Evolutionary conservation across 2,113 vertebrate species (phyloP).

Genomic region (Ginglymostoma cirratum): DNA sequence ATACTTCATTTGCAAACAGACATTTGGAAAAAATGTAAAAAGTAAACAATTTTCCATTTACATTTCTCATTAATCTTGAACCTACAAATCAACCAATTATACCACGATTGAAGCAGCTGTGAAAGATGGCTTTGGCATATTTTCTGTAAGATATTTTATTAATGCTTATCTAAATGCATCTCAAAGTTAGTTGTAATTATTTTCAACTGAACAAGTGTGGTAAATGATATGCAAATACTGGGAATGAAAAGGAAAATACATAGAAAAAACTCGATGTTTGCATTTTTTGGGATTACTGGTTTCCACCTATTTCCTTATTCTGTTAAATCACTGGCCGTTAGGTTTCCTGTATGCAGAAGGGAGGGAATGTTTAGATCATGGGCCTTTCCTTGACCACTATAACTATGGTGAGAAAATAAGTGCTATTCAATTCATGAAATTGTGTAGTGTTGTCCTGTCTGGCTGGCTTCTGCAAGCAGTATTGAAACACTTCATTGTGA

Average conservation of each 20-base stretch:
- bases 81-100: background rate
- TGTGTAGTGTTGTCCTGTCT: background rate
- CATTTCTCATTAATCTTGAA: background rate
- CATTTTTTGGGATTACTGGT: background rate
- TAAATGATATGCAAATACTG: background rate
- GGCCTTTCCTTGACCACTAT: background rate
- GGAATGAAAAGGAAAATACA: background rate
- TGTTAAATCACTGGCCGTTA: background rate
- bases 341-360: background rate
- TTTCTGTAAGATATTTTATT: background rate
- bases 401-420: background rate
- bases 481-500: background rate
- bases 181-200: background rate
- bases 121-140: background rate
- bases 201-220: background rate
- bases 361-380: background rate
- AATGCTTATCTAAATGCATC: background rate
- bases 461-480: background rate
- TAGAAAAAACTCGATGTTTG: background rate
- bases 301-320: background rate
- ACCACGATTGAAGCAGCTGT: background rate
- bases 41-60: background rate
- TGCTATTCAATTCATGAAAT: background rate
- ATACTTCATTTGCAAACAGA: background rate
- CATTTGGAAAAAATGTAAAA: background rate